Percentiles rank a stretch among this genome's conserved stretches.
phyloP scores from a whole-genome alignment of 1,140 invertebrate species.

The Matsumurasca onukii region DNA sequence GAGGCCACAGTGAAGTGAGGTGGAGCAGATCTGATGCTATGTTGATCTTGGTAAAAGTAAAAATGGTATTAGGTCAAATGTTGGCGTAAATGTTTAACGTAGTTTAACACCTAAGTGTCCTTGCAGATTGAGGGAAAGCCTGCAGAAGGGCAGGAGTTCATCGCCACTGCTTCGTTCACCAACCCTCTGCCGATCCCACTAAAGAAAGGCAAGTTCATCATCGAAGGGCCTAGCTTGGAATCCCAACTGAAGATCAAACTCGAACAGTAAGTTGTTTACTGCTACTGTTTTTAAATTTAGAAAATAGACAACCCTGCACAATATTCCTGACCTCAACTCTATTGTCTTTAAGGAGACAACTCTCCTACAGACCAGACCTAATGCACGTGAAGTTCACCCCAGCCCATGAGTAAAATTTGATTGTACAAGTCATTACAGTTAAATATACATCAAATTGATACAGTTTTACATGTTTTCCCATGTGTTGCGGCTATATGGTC shows the following conservation, averaged over 20 bases:
- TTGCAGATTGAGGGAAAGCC: constrained; percentile 58
- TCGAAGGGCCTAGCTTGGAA: constrained; percentile 78
- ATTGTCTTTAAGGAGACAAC: too few species aligned
- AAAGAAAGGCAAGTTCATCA: constrained; percentile 70
- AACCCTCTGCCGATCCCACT: constrained; percentile 80
- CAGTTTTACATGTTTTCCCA: too few species aligned
- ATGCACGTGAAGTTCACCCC: too few species aligned
- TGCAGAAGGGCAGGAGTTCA: constrained; percentile 61
- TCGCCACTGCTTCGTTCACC: constrained; percentile 67
- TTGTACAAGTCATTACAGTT: background rate
- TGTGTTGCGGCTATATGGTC: background rate
- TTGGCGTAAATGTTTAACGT: too few species aligned
- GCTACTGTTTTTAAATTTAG: background rate
- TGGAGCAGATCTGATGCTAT: too few species aligned
- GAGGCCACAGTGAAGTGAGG: too few species aligned
- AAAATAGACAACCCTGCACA: background rate
- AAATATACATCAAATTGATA: background rate
- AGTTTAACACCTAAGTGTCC: too few species aligned
- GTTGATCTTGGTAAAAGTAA: too few species aligned
- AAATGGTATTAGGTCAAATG: too few species aligned
- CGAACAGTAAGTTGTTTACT: constrained; percentile 42
- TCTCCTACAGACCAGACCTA: too few species aligned
- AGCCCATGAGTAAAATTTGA: too few species aligned
- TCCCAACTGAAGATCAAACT: constrained; percentile 69
- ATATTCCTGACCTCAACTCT: too few species aligned